These are phyloP conservation scores for Chaetophractus vellerosus DNA, from an alignment of 2,797 vertebrate species.

Conservation along the genomic window DNA sequence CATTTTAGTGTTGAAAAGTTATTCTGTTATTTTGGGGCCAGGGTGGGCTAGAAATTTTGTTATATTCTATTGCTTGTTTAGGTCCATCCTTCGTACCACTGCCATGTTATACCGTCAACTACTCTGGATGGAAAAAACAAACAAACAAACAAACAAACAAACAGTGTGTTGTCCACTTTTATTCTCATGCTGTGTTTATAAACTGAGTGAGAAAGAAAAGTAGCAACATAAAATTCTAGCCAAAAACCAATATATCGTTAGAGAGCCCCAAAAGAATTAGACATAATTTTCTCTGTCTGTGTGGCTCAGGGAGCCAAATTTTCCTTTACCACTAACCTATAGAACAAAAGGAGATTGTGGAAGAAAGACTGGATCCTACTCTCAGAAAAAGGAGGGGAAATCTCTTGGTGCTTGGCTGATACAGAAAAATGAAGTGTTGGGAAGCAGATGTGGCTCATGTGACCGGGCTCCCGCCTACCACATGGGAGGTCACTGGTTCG, in stretches of 20 bases:
- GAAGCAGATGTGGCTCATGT: too few species aligned
- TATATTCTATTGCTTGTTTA: slow-evolving; percentile 11
- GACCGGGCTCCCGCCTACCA: too few species aligned
- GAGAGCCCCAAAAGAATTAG: background rate
- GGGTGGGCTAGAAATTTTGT: background rate
- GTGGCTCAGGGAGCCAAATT: background rate
- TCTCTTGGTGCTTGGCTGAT: background rate
- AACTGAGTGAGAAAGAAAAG: slow-evolving; percentile 2
- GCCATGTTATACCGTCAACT: background rate
- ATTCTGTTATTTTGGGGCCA: slow-evolving; percentile 28
- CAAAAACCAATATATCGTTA: slow-evolving; percentile 30
- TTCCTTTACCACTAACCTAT: slow-evolving; percentile 3
- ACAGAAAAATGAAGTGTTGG: background rate
- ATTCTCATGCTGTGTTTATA: background rate
- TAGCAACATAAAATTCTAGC: slow-evolving; percentile 42
- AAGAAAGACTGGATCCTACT: background rate
- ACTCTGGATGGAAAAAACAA: background rate
- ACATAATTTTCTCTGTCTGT: background rate
- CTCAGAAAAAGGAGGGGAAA: background rate
- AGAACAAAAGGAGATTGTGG: background rate
- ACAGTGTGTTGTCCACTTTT: background rate
- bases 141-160: too few species aligned
- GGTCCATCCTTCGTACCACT: background rate
- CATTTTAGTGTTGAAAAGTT: slow-evolving; percentile 51
- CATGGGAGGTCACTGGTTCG: too few species aligned